A percentile compares a stretch with the other conserved stretches of the same genome.
phyloP scores from a whole-genome alignment of 2,888 invertebrate genomes.

The Saturnia pavonia region DNA sequence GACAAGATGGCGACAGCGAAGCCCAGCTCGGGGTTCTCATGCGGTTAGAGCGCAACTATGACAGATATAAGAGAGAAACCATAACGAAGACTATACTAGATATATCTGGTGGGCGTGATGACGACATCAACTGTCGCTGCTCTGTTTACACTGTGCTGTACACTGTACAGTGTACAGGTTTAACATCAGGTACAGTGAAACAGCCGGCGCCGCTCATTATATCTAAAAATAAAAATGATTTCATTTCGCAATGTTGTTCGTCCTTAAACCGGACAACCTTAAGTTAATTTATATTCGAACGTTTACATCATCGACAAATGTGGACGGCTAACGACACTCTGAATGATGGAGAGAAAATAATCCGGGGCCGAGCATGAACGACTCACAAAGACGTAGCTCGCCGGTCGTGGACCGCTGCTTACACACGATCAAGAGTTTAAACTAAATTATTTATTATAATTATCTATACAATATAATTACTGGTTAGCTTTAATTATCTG shows the following conservation, averaged over 20 bases:
- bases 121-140: not conserved
- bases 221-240: not conserved
- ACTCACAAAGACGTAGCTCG: not conserved
- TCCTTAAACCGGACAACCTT: not conserved
- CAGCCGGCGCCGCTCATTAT: not conserved
- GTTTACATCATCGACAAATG: slow-evolving; percentile 2
- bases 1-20: not conserved
- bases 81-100: not conserved
- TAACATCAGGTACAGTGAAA: not conserved
- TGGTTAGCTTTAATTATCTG: too few relatives aligned
- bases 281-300: not conserved
- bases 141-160: not conserved
- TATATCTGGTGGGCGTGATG: not conserved
- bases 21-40: not conserved
- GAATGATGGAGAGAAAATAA: slow-evolving; percentile 4
- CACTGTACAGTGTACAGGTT: too few relatives aligned
- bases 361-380: slow-evolving; percentile 1
- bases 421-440: not conserved
- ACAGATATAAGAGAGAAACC: not conserved
- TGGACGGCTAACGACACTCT: not conserved
- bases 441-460: too few relatives aligned
- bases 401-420: slow-evolving; percentile 1
- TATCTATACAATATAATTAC: too few relatives aligned
- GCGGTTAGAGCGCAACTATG: not conserved
- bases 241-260: not conserved